These are phyloP conservation scores for Strigamia maritima DNA, from an alignment of 2,888 invertebrate genomes.

Conservation along the genomic window DNA sequence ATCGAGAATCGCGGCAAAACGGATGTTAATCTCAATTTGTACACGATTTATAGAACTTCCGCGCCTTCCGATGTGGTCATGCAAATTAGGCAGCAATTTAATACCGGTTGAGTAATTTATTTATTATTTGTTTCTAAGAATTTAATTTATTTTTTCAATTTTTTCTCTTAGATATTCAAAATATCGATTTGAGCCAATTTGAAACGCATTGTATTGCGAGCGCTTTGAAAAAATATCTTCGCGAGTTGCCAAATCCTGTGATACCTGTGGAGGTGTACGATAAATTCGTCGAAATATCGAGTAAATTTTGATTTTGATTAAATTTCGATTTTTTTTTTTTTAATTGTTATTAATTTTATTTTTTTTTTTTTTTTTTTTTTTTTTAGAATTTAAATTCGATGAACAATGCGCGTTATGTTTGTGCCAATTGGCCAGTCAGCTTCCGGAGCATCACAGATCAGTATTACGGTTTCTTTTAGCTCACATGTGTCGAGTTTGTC, in stretches of 20 bases:
- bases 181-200: slow-evolving; percentile 56
- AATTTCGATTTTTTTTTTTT: background rate
- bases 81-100: slow-evolving; percentile 56
- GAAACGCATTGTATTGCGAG: slow-evolving; percentile 60
- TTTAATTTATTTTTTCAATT: slow-evolving; percentile 6
- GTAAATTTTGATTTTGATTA: slow-evolving; percentile 47
- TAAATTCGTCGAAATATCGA: slow-evolving; percentile 60
- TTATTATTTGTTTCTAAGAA: background rate
- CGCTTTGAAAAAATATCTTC: slow-evolving; percentile 67
- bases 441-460: slow-evolving; percentile 64
- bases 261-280: slow-evolving; percentile 72
- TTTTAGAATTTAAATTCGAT: slow-evolving; percentile 51
- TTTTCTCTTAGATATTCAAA: slow-evolving; percentile 43
- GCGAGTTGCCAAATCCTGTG: slow-evolving; percentile 71
- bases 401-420: slow-evolving; percentile 60
- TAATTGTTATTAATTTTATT: background rate
- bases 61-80: slow-evolving; percentile 61
- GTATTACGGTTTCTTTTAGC: slow-evolving; percentile 65
- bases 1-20: slow-evolving; percentile 61
- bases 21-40: slow-evolving; percentile 60
- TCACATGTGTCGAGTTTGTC: slow-evolving; percentile 69
- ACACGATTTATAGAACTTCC: slow-evolving; percentile 65
- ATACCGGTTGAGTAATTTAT: slow-evolving; percentile 43
- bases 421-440: slow-evolving; percentile 59
- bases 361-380: background rate